Percentiles rank a stretch among this genome's conserved stretches.
phyloP scores from a whole-genome alignment of 2,888 invertebrate species.

The Tortrix viridana region DNA sequence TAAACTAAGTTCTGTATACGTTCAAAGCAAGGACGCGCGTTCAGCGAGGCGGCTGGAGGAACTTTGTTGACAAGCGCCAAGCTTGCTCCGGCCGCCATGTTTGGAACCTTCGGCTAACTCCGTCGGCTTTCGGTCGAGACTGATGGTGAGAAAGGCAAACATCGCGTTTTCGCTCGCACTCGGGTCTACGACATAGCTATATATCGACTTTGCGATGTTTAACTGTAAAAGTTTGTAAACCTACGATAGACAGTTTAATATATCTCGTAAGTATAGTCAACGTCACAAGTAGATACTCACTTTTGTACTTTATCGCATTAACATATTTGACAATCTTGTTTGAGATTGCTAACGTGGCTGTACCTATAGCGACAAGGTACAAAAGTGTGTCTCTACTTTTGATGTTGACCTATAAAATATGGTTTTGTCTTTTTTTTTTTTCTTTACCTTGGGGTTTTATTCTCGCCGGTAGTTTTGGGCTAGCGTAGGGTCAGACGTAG shows the following conservation, averaged over 20 bases:
- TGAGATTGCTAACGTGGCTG: no score
- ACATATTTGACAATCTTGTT: no score
- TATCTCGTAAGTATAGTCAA: conserved; percentile 20
- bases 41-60: conserved; percentile 59
- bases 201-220: conserved; percentile 27
- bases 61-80: conserved; percentile 80
- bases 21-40: conserved; percentile 56
- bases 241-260: conserved; percentile 27
- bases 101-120: conserved; percentile 66
- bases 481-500: no score
- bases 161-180: conserved; percentile 23
- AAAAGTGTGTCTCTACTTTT: no score
- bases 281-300: no score
- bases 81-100: conserved; percentile 71
- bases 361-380: no score
- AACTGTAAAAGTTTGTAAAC: conserved; percentile 35
- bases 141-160: conserved; percentile 37
- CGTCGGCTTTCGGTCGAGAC: conserved; percentile 55
- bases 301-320: no score
- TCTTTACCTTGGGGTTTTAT: no score
- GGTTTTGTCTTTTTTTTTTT: no score
- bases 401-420: no score
- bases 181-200: conserved; percentile 21
- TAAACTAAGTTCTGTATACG: conserved; percentile 37
- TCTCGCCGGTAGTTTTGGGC: no score